Base-by-base conservation (phyloP, 2,113 vertebrate species). In the Catagonus wagneri region DNA sequence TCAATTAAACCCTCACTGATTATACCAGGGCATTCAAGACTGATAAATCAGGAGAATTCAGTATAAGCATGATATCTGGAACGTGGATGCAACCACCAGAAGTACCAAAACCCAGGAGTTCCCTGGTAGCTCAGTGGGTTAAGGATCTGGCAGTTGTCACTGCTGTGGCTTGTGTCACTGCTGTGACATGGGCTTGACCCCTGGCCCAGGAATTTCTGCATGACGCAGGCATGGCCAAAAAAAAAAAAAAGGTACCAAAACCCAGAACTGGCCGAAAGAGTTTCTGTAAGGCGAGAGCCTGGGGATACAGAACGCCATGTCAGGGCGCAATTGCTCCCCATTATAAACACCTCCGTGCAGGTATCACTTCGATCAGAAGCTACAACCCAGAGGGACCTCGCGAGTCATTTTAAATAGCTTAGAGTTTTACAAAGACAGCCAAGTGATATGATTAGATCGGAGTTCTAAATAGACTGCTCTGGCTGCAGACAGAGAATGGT, bases 221-320 rank as follows among this genome's bases (percentile, higher is more conserved):
- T 44, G 44, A 44, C 8, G 44, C 44, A 44, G 44, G 44, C 8
- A 44, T 44, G 44, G 44, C 44, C 4, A 44, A 44, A 44, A 44
- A 44, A 44, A 44, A 44, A 44, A 44, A 44, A 44, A 44, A 44
- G 44, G 34, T 34, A 39, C 71, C 60, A 29, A 85, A 68, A 66
- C 36, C 56, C 61, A 76, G 80, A 79, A 50, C 29, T 17, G 56
- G 14, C 4, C 34, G 20, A 11, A 27, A 58, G 50, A 79, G 74
- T 14, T 2, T 29, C 93, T 39, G 3, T 6, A 16, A 29, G 25
- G 32, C 72, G 69, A 39, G 71, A 44, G 32, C 34, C 76, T 29
- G 13, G 1, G 17, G 63, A 29, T 4, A 44, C 22, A 68, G 12
- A 61, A 2, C 1, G 0, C 16, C 22, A 4, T 6, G 7, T 16